Base-by-base conservation (phyloP, 2,113 vertebrate species). In the Coreoperca whiteheadi region DNA sequence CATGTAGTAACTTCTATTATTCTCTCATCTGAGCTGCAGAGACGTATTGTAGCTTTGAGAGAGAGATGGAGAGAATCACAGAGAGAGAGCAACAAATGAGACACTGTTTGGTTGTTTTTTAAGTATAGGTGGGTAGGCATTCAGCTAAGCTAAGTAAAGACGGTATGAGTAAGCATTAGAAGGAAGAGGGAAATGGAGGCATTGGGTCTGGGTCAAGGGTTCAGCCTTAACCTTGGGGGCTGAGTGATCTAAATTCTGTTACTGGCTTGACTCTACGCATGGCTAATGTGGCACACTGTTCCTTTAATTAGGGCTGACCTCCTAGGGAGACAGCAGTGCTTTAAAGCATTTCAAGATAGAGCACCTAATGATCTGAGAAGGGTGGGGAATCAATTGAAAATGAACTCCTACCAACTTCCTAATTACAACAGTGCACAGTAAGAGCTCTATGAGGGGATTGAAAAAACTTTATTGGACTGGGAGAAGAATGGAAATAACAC, bases 191-290 rank as follows among this genome's bases (percentile, higher is more conserved):
- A 75, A 88, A 80, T 50, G 25, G 83, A 87, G 60, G 30, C 85
- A 88, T 39, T 72, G 61, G 81, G 83, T 84, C 57, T 81, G 79
- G 92, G 92, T 94, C 91, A 94, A 82, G 78, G 89, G 91, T 94
- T 95, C 91, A 93, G 72, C 6, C 61, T 48, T 78, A 79, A 92
- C 89, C 76, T 91, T 74, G 41, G 68, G 88, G 91, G 68, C 68
- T 82, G 61, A 81, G 79, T 64, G 74, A 81, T 72, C 84, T 77
- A 75, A 89, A 89, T 77, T 87, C 66, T 85, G 84, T 93, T 91
- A 87, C 91, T 64, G 77, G 82, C 69, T 92, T 63, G 59, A 77
- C 80, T 83, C 67, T 56, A 75, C 48, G 88, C 89, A 85, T 71
- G 84, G 87, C 85, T 91, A 89, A 91, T 89, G 88, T 73, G 85